phyloP scores from a whole-genome alignment of 2,113 vertebrate genomes.

The Procapra przewalskii region DNA sequence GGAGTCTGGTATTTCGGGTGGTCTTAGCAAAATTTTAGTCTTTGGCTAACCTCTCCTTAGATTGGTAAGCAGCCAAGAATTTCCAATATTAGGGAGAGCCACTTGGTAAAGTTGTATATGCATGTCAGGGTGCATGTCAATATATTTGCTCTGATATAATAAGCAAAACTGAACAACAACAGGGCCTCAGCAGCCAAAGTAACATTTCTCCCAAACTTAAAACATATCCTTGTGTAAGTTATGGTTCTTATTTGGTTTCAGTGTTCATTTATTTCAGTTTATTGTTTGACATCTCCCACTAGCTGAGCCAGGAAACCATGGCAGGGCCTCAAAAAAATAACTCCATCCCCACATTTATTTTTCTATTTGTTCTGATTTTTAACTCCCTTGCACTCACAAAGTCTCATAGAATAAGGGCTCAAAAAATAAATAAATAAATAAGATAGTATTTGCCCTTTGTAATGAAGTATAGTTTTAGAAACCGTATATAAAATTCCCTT shows the following conservation, averaged over 20 bases:
- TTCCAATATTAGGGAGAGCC: background rate
- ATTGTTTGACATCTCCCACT: constrained; percentile 51
- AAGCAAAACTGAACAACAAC: background rate
- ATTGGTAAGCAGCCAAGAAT: constrained; percentile 43
- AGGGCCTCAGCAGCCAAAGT: background rate
- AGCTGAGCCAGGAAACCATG: constrained; percentile 39
- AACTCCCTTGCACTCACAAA: background rate
- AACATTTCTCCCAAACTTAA: constrained; percentile 53
- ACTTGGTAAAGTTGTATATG: constrained; percentile 33
- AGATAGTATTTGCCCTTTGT: background rate
- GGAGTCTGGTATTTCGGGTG: constrained; percentile 47
- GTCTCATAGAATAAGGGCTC: constrained; percentile 9
- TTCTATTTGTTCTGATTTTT: constrained; percentile 28
- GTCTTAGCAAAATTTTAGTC: constrained; percentile 58
- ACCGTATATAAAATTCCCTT: background rate
- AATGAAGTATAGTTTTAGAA: constrained; percentile 19
- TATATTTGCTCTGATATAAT: background rate
- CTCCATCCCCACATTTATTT: background rate
- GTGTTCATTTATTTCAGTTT: constrained; percentile 56
- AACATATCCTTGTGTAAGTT: constrained; percentile 15
- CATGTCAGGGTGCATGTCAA: background rate
- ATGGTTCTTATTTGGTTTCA: constrained; percentile 31
- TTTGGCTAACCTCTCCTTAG: constrained; percentile 66
- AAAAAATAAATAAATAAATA: background rate
- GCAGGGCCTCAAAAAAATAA: constrained; percentile 27